Evolutionary conservation across 2,797 vertebrate species (phyloP), one percentile per base, ranked within the genome.

Genomic region (Ciconia nigra): DNA sequence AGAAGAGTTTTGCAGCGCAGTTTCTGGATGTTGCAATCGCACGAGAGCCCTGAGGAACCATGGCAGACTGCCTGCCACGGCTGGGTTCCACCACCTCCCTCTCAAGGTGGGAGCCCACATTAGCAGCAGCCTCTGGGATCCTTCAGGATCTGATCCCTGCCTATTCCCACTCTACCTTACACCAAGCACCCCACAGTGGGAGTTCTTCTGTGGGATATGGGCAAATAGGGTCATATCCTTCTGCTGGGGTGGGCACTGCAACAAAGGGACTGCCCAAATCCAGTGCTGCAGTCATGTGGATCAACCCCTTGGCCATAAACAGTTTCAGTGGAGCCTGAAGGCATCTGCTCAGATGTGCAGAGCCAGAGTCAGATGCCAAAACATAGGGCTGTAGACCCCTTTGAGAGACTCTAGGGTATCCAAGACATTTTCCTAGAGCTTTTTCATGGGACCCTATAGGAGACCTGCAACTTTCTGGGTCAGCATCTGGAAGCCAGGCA

Each of bases 251-350:
- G 47, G 52, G 37, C 37, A 39, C 3, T 71, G 81, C 18, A 46
- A 59, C 14, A 39, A 21, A 66, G 21, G 31, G 7, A 51, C 35
- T 13, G 41, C 22, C 35, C 79, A 87, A 41, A 61, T 22, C 25
- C 52, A 52, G n/a, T 5, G 52, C 65, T 93, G 77, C 44, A 63
- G 49, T 12, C 0, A 0, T 0, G 5, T 16, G 41, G 11, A 69
- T 51, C 58, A 24, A 19, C 2, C 6, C 20, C 13, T 70, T 39
- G 14, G 6, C 29, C 39, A 3, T 4, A 46, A 31, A 15, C 11
- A 22, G 22, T 21, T 63, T 31, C 9, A 7, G 41, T 5, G 18
- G n/a, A 52, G 31, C 25, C 78, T 54, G 62, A 82, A 70, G 41
- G n/a, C 2, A 7, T 19, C 54, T 86, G 24, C 54, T 89, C 42